Base-by-base conservation (phyloP, 2,888 invertebrate genomes). In the Andrena minutula region DNA sequence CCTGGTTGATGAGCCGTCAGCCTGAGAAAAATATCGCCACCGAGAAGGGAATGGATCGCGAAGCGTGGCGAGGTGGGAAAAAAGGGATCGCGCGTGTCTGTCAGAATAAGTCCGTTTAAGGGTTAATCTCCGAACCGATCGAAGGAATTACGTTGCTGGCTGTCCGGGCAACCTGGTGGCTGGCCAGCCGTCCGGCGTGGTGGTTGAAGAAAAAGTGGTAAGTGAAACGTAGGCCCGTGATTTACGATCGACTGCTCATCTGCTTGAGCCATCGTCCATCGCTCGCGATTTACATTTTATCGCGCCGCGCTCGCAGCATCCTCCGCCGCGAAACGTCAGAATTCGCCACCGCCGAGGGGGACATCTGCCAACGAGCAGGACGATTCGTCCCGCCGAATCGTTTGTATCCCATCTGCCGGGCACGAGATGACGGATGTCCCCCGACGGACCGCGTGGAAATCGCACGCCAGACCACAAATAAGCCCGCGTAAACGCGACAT, bases 401-500 rank as follows among this genome's bases (percentile, higher is more conserved):
- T 60, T 76, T 83, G 65, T 53, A 86, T 73, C 88, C 89, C 91
- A 89, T 91, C 90, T 90, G 90, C 84, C 89, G 85, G 87, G 80
- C 83, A 81, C 87, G 74, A 89, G 83, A 91, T 91, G 91, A 92
- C 89, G 88, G 88, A 92, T 90, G 91, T 77, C 77, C 76, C 83
- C 82, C 86, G 69, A 61, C 74, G 79, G 85, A 87, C 79, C 69
- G 61, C 28, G 65, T 49, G 51, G 47, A 64, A 73, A 76, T 72
- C 68, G 35, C 2, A 30, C n/a, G 28, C 32, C 28, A 35, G 6
- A 2, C 8, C 51, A 32, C 30, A 63, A 51, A 26, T 60, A 68
- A 28, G 8, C 0, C 23, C 74, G 66, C 51, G 49, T 30, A 49
- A 75, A 75, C 65, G 23, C 68, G 60, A 64, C 71, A 71, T 72